These are phyloP conservation scores for Gymnothorax reevesii DNA, from an alignment of 2,797 vertebrate genomes.

Conservation along the genomic window DNA sequence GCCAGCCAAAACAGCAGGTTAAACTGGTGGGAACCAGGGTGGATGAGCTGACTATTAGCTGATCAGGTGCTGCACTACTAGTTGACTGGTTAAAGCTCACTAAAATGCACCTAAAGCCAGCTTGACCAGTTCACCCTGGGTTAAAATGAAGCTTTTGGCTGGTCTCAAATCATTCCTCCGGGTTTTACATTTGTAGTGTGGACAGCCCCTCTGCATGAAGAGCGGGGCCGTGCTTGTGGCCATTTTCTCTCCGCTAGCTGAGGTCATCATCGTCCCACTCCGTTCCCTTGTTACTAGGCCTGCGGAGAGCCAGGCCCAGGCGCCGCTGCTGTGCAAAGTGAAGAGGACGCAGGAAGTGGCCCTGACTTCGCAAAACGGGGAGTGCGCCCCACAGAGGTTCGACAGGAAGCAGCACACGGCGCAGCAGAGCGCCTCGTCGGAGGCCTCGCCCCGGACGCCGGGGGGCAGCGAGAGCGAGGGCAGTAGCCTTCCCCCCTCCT, in stretches of 20 bases:
- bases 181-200: not conserved
- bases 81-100: too few species aligned
- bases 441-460: slow-evolving; percentile 57
- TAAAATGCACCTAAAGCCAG: too few species aligned
- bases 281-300: slow-evolving; percentile 71
- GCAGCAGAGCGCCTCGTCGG: slow-evolving; percentile 58
- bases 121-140: too few species aligned
- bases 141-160: too few species aligned
- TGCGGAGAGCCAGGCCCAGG: slow-evolving; percentile 78
- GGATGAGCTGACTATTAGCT: too few species aligned
- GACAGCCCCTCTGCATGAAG: not conserved
- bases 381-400: slow-evolving; percentile 68
- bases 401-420: slow-evolving; percentile 63
- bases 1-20: too few species aligned
- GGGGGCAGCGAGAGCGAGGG: slow-evolving; percentile 73
- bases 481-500: slow-evolving; percentile 65
- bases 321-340: slow-evolving; percentile 80
- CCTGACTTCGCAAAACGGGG: slow-evolving; percentile 81
- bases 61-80: too few species aligned
- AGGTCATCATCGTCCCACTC: not conserved
- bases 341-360: slow-evolving; percentile 77
- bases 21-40: too few species aligned
- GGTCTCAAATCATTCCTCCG: not conserved
- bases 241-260: not conserved
- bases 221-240: not conserved